Base-by-base conservation (phyloP, 2,797 vertebrate species). In the Acanthurus lineatus region DNA sequence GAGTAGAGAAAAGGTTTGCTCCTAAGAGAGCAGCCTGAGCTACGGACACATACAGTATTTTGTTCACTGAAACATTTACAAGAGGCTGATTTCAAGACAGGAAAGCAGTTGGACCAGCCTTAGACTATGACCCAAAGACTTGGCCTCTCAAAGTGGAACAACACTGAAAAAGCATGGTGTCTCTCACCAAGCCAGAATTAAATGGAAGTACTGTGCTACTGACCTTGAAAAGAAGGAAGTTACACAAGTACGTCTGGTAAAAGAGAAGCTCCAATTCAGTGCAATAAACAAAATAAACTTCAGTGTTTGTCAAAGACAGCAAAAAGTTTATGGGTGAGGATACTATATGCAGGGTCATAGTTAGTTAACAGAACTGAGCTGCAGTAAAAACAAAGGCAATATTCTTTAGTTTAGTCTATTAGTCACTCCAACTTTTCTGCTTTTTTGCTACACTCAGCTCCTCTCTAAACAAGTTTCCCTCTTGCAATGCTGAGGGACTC, bases 211-310 rank as follows among this genome's bases (percentile, higher is more conserved):
- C 83, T 89, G 82, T 90, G 81, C 52, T 71, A 44, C 38, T 81
- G 74, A 67, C 61, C 79, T 86, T 0, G 15, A 84, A 87, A 93
- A 89, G 70, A 73, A 62, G 90, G 88, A 93, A 91, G 87, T 93
- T 92, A 86, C 84, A 86, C 76, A 90, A 92, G 79, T 56, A 51
- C 8, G 11, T 48, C 42, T 2, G 6, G 59, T 73, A 83, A 85
- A 79, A 68, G 80, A 90, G 89, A 91, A 89, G 79, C 80, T 76
- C 51, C 42, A 80, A 69, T 69, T 70, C 49, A 62, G 80, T 16
- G 62, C 20, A 76, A 62, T 56, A 73, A 86, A 85, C 68, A 74
- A 69, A 86, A 66, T 57, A 22, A 83, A 86, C 57, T 15, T 62
- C 42, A n/a, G 11, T 78, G 73, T 84, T 83, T 72, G 58, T 67